These are phyloP conservation scores for Orthochromis indermauri DNA, from an alignment of 2,113 vertebrate genomes.

Conservation along the genomic window DNA sequence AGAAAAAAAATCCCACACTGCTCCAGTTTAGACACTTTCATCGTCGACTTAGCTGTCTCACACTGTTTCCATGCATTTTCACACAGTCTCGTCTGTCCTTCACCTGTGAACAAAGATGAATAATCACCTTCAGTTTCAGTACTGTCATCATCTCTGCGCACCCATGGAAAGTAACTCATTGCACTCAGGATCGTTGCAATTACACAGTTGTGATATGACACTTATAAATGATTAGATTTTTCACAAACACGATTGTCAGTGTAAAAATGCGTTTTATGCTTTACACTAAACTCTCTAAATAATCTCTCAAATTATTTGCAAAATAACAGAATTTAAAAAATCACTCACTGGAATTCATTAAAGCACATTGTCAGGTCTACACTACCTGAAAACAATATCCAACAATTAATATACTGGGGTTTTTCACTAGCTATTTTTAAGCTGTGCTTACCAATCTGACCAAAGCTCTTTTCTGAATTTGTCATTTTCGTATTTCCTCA, in stretches of 20 bases:
- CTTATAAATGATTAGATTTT: neutral
- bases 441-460: neutral
- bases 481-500: neutral
- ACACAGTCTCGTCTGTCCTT: constrained; percentile 74
- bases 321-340: neutral
- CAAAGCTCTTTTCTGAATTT: neutral
- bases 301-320: neutral
- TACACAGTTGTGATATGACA: neutral
- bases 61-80: constrained; percentile 73
- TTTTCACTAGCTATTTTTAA: neutral
- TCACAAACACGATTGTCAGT: neutral
- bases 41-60: constrained; percentile 70
- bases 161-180: neutral
- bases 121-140: neutral
- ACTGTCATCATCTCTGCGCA: neutral
- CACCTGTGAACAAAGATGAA: constrained; percentile 40
- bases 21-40: constrained; percentile 35
- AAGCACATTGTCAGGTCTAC: neutral
- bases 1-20: neutral
- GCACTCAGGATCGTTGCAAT: neutral
- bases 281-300: neutral
- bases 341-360: neutral
- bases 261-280: neutral
- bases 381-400: neutral
- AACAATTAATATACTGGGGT: accelerated